Evolutionary conservation across 2,888 invertebrate genomes (phyloP), one percentile per base, ranked within the genome.

Genomic region (Sinohyriopsis cumingii): DNA sequence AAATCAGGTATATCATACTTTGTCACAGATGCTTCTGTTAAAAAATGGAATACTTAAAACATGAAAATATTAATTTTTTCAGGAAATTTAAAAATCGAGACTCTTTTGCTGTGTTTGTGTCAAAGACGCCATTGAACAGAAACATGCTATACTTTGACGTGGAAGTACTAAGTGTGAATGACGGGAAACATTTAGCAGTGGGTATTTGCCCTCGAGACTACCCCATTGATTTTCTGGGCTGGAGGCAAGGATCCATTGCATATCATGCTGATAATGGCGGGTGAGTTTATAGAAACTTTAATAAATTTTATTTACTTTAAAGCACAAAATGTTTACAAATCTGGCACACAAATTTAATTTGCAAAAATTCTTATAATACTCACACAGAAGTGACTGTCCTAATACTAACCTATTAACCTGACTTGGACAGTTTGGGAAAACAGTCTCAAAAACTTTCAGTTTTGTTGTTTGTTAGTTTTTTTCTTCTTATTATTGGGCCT

Each of bases 241-340:
- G 79, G 82, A 61, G 59, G n/a, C 69, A 68, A 33, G 80, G 79
- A 3, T 77, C 82, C 19, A 19, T 82, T 9, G 84, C 72, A 28
- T 82, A 79, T 71, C 82, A 82, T 76, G 79, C 76, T 33, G 83
- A 83, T 62, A 83, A 83, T 74, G 83, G 83, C 68, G 55, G 69
- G 83, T 83, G 59, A 75, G 78, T 73, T 24, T 18, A 20, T 22
- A 59, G 45, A 12, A 45, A 45, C 1, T 15, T 45, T 15, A 25
- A 19, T 57, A 59, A 28, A 24, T 64, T 63, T 20, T 56, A 5
- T 45, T 45, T 45, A 12, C 45, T 45, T 0, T 45, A 45, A 45
- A 33, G 33, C 33, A 33, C 33, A 33, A 33, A 45, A 45, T 45
- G 9, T 45, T 45, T 45, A 45, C 15, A 45, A 45, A 45, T 15